Evolutionary conservation across 1,140 invertebrate species (phyloP).

Genomic region (Globodera rostochiensis): DNA sequence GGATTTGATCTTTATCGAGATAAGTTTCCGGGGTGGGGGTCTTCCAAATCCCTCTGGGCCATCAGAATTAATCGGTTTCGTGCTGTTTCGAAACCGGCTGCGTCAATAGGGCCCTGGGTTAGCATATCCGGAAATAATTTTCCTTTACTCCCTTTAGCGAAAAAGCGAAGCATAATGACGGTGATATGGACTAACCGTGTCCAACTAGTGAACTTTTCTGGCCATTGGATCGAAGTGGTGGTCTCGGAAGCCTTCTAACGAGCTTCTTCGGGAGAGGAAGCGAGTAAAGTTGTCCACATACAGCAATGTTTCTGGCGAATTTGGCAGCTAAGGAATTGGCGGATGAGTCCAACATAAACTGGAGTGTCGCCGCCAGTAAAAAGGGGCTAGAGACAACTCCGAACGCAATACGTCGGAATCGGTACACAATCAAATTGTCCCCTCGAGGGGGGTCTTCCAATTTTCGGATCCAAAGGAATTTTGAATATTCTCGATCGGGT

Average conservation of each 20-base stretch:
- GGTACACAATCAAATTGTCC: too few species aligned
- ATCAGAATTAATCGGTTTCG: not conserved
- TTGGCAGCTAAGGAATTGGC: not conserved
- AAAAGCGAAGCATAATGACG: not conserved
- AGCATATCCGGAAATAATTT: not conserved
- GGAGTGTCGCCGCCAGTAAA: not conserved
- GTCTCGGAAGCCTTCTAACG: not conserved
- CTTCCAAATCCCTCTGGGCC: not conserved
- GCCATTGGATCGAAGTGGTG: conserved; percentile 7
- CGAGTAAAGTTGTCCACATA: not conserved
- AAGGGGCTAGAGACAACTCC: not conserved
- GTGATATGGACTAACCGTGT: not conserved
- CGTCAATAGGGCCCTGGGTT: not conserved
- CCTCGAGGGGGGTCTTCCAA: too few species aligned
- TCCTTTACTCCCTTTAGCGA: not conserved
- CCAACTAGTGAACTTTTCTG: not conserved
- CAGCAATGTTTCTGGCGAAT: conserved; percentile 13
- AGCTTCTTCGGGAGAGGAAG: conserved; percentile 23
- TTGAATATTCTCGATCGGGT: too few species aligned
- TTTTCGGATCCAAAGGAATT: too few species aligned
- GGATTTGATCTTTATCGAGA: conserved; percentile 16
- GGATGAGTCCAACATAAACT: not conserved
- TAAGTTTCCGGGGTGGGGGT: not conserved
- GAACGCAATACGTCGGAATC: not conserved
- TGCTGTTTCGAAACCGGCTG: not conserved